Base-by-base conservation (phyloP, 1,140 invertebrate species). In the Phortica variegata region DNA sequence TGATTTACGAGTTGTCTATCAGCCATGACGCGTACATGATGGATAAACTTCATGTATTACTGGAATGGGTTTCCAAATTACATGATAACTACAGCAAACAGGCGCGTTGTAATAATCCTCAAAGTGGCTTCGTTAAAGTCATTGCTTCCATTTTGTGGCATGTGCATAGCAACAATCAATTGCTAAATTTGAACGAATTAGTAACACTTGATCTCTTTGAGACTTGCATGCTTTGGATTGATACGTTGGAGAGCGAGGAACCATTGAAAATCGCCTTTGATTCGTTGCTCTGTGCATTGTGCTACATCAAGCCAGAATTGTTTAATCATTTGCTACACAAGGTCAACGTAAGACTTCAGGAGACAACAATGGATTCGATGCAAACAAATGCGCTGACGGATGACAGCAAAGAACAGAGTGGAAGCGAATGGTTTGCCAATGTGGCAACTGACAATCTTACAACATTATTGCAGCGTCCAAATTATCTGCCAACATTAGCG, bases 131-230 rank as follows among this genome's bases (percentile, higher is more conserved):
- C 36, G 72, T 78, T 8, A 77, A 78, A 46, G 87, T 85, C 52
- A 82, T 89, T 40, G 85, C 88, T 13, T 85, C 90, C 23, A 87
- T 94, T 13, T 77, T 95, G 49, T 94, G 91, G 91, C 83, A 85
- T 44, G 81, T 86, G 17, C 84, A 88, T 61, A 80, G 85, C 47
- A 78, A 84, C 33, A 71, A 79, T 38, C 77, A 79, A 60, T 78
- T 59, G 17, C 85, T 87, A 17, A 80, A 87, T 65, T 66, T 89
- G n/a, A 77, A 83, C 26, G 77, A 79, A 13, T 66, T 88, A 33
- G 80, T 89, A 16, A 85, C 85, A 0, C 79, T 84, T 33, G 82
- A 87, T 20, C 63, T 90, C 3, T 89, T 90, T 58, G 84, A 87
- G 65, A 79, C 82, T 1, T 75, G 93, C 6, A 91, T 87, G 65